A percentile compares a stretch with the other conserved stretches of the same genome.
Evolutionary conservation across 2,888 invertebrate genomes (phyloP).

Genomic region (Callosobruchus maculatus): DNA sequence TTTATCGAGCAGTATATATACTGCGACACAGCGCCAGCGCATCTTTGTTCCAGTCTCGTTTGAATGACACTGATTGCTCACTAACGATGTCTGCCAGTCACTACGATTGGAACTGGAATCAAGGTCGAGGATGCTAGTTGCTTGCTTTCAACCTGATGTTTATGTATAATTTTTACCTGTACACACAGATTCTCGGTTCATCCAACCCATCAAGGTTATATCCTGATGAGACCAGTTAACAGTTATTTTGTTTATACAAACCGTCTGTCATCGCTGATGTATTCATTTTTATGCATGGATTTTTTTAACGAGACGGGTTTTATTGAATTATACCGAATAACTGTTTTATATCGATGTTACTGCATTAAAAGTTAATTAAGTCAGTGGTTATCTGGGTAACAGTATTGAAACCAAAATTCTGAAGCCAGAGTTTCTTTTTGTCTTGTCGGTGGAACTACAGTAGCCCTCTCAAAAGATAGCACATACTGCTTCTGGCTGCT

Average conservation of each 20-base stretch:
- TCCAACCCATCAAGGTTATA: neutral
- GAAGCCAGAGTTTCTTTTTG: too few relatives aligned
- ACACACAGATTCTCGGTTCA: neutral
- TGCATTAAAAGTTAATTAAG: too few relatives aligned
- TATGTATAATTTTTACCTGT: neutral
- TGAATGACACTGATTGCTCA: neutral
- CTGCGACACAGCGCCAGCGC: neutral
- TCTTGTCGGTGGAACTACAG: too few relatives aligned
- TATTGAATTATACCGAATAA: neutral
- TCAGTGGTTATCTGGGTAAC: too few relatives aligned
- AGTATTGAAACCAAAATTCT: too few relatives aligned
- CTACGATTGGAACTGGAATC: neutral
- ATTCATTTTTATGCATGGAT: neutral
- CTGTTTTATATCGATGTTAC: neutral
- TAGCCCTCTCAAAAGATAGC: too few relatives aligned
- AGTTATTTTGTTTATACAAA: neutral
- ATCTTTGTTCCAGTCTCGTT: neutral
- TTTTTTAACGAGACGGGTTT: neutral
- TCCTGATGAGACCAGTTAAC: neutral
- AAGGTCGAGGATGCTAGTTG: neutral
- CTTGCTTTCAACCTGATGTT: neutral
- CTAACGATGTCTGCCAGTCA: neutral
- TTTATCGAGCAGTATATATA: neutral
- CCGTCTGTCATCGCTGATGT: neutral
- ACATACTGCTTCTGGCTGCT: too few relatives aligned